Percentiles rank a stretch among this genome's conserved stretches.
Conservation (phyloP, 2,113 vertebrate genomes). For the Zosterops hypoxanthus region DNA sequence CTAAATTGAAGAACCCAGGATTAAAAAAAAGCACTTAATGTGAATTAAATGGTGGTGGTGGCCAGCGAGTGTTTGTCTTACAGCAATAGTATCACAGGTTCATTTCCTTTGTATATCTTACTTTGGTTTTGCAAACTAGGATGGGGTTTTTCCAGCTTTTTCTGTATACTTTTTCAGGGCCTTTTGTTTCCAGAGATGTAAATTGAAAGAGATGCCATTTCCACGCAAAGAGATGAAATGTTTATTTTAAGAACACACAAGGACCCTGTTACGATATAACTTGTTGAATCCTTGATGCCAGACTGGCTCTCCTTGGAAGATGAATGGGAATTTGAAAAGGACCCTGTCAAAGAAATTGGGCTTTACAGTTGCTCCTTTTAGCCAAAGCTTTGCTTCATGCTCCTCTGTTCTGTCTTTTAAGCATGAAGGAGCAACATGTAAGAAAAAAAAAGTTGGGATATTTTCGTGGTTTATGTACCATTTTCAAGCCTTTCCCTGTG, state of each 20-base stretch:
- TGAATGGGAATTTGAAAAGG: constrained; percentile 51
- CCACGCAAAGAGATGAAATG: constrained; percentile 52
- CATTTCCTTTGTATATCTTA: constrained; percentile 74
- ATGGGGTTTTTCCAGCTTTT: constrained; percentile 48
- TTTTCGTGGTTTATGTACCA: not conserved
- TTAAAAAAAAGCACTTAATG: constrained; percentile 40
- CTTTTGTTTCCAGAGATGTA: constrained; percentile 67
- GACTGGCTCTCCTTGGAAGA: constrained; percentile 48
- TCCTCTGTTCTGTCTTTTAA: not conserved
- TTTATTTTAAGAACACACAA: constrained; percentile 72
- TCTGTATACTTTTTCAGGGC: constrained; percentile 58
- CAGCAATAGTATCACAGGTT: constrained; percentile 59
- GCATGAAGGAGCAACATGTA: not conserved
- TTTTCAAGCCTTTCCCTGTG: not conserved
- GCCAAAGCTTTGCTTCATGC: not conserved
- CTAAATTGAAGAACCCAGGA: not conserved
- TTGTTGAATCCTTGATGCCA: constrained; percentile 66
- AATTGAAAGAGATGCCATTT: constrained; percentile 56
- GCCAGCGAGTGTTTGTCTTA: constrained; percentile 42
- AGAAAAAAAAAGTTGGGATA: not conserved
- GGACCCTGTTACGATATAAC: constrained; percentile 4
- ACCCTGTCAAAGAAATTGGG: not conserved
- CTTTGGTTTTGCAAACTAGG: constrained; percentile 9
- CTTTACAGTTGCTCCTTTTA: not conserved
- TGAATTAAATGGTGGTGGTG: constrained; percentile 49